Conservation (phyloP, 1,140 invertebrate genomes). For the Agrypnia vestita region DNA sequence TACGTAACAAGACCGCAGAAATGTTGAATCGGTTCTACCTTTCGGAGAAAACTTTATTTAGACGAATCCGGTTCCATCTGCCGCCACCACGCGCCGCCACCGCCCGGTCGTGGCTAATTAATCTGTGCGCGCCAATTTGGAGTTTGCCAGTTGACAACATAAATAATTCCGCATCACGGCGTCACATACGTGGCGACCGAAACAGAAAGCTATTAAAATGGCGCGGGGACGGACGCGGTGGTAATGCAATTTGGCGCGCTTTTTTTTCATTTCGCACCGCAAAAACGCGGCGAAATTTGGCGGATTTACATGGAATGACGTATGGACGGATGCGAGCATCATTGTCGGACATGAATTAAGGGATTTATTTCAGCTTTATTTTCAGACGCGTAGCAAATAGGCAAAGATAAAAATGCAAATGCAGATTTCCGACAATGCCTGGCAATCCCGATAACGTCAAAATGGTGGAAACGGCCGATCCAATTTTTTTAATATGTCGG, state of each 20-base stretch:
- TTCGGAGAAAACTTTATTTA: background rate
- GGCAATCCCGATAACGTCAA: no score
- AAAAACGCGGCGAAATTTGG: slow-evolving; percentile 7
- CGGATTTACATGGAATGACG: background rate
- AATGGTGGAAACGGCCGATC: no score
- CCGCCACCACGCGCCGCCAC: background rate
- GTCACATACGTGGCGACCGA: slow-evolving; percentile 9
- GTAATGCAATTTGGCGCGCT: slow-evolving; percentile 26
- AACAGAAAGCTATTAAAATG: slow-evolving; percentile 29
- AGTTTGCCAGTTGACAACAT: slow-evolving; percentile 38
- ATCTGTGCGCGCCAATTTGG: slow-evolving; percentile 40
- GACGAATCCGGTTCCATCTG: slow-evolving; percentile 6
- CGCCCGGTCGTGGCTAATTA: slow-evolving; percentile 29
- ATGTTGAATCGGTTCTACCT: slow-evolving; percentile 5
- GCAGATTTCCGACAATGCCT: no score
- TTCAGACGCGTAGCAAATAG: no score
- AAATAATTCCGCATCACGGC: slow-evolving; percentile 27
- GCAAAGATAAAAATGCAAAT: no score
- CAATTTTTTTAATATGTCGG: no score
- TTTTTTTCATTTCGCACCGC: slow-evolving; percentile 5
- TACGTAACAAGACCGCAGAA: background rate
- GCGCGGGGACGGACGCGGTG: background rate
- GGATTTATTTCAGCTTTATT: no score
- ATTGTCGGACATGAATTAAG: no score
- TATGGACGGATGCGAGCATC: no score